These are phyloP conservation scores for Calliphora vomitoria DNA, from an alignment of 2,888 invertebrate species.

Conservation along the genomic window DNA sequence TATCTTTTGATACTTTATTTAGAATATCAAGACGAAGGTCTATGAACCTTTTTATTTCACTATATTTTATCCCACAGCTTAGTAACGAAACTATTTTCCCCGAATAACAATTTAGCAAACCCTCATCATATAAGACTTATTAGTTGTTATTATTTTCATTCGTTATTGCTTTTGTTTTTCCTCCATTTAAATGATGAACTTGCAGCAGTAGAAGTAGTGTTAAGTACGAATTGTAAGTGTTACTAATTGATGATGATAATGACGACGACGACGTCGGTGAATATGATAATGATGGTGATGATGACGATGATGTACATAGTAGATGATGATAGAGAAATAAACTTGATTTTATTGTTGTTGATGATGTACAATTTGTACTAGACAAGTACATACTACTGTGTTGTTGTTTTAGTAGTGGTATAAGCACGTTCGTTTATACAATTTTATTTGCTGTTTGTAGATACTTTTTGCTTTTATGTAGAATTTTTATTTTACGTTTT, in stretches of 20 bases:
- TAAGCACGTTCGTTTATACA: constrained; percentile 31
- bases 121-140: background rate
- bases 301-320: background rate
- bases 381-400: constrained; percentile 14
- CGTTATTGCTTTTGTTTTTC: constrained; percentile 1
- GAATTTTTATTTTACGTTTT: constrained; percentile 1
- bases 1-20: too few relatives aligned
- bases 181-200: constrained; percentile 35
- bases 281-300: background rate
- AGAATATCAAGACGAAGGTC: too few relatives aligned
- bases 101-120: background rate
- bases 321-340: constrained; percentile 37
- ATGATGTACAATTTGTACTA: constrained; percentile 39
- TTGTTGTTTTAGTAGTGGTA: background rate
- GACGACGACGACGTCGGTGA: background rate
- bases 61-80: too few relatives aligned
- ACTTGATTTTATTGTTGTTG: constrained; percentile 53
- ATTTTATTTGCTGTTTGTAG: constrained; percentile 37
- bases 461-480: constrained; percentile 41
- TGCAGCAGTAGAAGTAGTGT: constrained; percentile 12
- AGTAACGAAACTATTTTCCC: background rate
- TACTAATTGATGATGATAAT: constrained; percentile 67
- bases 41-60: too few relatives aligned
- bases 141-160: background rate
- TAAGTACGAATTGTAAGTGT: constrained; percentile 51